Evolutionary conservation across 2,888 invertebrate genomes (phyloP), one percentile per base, ranked within the genome.

Genomic region (Sarcophaga caerulescens): DNA sequence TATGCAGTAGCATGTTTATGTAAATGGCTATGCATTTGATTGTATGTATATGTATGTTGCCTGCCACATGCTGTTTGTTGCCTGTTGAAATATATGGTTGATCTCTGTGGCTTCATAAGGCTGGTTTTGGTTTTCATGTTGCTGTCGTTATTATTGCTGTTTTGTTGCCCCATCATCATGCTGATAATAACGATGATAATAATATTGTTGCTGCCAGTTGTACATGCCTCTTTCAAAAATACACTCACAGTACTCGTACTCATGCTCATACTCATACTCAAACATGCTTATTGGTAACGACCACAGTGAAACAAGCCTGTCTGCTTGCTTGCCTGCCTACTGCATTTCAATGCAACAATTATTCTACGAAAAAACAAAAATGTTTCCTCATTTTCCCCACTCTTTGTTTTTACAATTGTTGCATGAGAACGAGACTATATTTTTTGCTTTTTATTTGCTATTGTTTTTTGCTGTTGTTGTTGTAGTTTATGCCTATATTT

Each of bases 161-260:
- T 77, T 87, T 88, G 87, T 90, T 89, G 89, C 89, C 89, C 89
- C 89, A n/a, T n/a, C 89, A 89, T 90, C 90, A 89, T 87, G 87
- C 87, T 89, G 89, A 90, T 52, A 68, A 62, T 75, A 60, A 12
- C 44, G 66, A 62, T 83, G 65, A 73, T 83, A 62, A 83, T 78
- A 89, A 89, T 89, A 89, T 81, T 89, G 89, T 87, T 90, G 88
- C 88, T 88, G 88, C 83, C 86, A 88, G 83, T 87, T 80, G 76
- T 78, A 69, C 85, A 69, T 79, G 69, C 85, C 4, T 63, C 45
- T 2, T 59, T 6, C 25, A 25, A 25, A 25, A 25, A 25, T 25
- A 25, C 6, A 25, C 25, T 25, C 25, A 25, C 25, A 25, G 6
- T 6, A 25, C 5, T 25, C 25, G 25, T 25, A 6, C 25, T 25